These are phyloP conservation scores for Pachycephala philippinensis DNA, from an alignment of 2,113 vertebrate genomes.

Conservation along the genomic window DNA sequence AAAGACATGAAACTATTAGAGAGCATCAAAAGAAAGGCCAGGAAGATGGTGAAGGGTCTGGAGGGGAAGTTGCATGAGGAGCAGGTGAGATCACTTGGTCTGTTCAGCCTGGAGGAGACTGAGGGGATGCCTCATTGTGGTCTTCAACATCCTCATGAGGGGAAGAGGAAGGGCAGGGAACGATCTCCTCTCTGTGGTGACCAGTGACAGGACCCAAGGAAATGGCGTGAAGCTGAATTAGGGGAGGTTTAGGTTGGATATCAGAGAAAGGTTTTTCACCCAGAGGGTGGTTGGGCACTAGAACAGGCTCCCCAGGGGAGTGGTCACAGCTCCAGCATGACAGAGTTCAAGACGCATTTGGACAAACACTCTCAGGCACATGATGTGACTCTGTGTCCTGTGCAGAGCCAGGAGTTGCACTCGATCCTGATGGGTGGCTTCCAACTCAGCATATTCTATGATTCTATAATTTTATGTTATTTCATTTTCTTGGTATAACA, in stretches of 20 bases:
- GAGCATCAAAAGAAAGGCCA: not conserved
- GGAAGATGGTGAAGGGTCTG: fast-evolving
- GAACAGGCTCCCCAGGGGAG: not conserved
- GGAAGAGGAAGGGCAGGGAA: not conserved
- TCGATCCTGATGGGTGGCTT: not conserved
- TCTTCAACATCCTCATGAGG: not conserved
- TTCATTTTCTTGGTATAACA: not conserved
- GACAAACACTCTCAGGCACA: not conserved
- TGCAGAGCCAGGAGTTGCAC: fast-evolving
- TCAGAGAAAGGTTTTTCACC: not conserved
- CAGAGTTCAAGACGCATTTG: not conserved
- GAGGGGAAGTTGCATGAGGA: fast-evolving
- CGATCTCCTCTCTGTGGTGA: not conserved
- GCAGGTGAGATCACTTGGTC: not conserved
- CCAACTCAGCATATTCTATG: not conserved
- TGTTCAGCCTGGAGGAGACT: not conserved
- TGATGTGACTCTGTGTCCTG: not conserved
- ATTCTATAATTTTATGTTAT: not conserved
- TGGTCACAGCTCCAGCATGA: not conserved
- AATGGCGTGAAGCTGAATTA: not conserved
- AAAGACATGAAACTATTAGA: not conserved
- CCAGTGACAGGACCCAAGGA: not conserved
- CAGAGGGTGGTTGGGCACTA: fast-evolving
- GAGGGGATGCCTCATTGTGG: not conserved
- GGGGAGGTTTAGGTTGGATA: not conserved